Base-by-base conservation (phyloP, 2,113 vertebrate genomes). In the Brienomyrus longianalis region DNA sequence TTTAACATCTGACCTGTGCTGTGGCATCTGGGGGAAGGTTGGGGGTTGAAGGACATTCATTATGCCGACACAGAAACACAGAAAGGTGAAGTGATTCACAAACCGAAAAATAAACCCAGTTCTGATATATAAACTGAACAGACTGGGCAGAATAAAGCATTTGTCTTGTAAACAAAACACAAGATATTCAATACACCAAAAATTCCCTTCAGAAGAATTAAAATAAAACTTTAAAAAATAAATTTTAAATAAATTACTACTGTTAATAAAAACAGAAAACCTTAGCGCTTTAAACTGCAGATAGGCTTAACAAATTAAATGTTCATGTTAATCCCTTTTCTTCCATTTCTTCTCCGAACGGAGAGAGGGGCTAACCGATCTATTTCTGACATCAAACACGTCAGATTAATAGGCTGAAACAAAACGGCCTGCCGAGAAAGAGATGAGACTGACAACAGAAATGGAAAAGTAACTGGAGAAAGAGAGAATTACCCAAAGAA, bases 201-300 rank as follows among this genome's bases (percentile, higher is more conserved):
- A 39, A 56, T 10, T 88, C 54, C 15, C 59, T 74, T 86, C 39
- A 85, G 54, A 35, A 88, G 19, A 87, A 31, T 91, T 91, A 80
- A 80, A 43, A 43, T 39, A 27, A 27, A 27, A 70, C 74, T 62
- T 74, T 86, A 59, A 88, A 90, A 91, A 74, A 54, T 43, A 27
- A 83, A 15, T 74, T 48, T 86, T n/a, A 70, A 84, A 91, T 89
- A 91, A 91, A 91, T 89, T 31, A 88, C 11, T 90, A 59, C 74
- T 39, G 45, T 91, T 66, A 51, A 35, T 35, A 90, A 45, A 70
- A 91, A 89, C 51, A 87, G 39, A 91, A 89, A 91, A 51, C 43
- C 2, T 70, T 70, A 13, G 91, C 50, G 54, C 23, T 19, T 27
- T 54, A 35, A 48, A 66, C 7, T 45, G 45, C 17, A 51, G 47